Percentiles rank a stretch among this genome's conserved stretches.
Evolutionary conservation across 2,888 invertebrate genomes (phyloP).

Genomic region (Leuctra nigra): DNA sequence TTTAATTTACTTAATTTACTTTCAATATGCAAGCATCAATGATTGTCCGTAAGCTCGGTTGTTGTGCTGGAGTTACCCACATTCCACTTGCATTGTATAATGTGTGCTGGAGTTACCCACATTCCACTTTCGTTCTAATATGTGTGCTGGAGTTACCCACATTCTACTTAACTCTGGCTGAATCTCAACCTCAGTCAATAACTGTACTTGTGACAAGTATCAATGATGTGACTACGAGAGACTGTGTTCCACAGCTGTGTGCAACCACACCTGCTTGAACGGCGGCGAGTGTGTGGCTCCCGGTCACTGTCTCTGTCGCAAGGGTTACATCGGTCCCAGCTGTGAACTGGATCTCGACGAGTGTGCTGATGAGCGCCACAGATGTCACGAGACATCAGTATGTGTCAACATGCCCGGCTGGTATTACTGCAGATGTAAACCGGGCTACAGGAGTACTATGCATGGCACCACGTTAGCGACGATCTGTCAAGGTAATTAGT

Average conservation of each 20-base stretch:
- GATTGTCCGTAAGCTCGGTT: no score
- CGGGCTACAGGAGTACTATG: constrained; percentile 59
- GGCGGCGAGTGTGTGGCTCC: constrained; percentile 75
- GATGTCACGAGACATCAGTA: constrained; percentile 66
- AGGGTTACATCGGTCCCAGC: constrained; percentile 72
- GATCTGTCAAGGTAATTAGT: constrained; percentile 55
- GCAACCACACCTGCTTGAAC: constrained; percentile 73
- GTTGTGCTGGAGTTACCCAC: no score
- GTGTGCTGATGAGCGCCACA: constrained; percentile 61
- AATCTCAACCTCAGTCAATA: no score
- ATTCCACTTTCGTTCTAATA: no score
- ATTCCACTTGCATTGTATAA: no score
- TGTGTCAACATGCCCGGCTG: constrained; percentile 88
- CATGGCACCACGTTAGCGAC: constrained; percentile 50
- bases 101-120: no score
- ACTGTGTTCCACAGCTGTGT: constrained; percentile 63
- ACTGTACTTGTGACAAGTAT: no score
- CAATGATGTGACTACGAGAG: no score
- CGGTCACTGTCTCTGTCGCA: constrained; percentile 69
- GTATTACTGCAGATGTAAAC: constrained; percentile 80
- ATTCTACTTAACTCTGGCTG: no score
- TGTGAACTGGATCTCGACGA: constrained; percentile 87
- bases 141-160: no score
- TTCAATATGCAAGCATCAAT: no score
- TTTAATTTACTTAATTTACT: no score